A percentile compares a stretch with the other conserved stretches of the same genome.
Evolutionary conservation across 35 echinoderm and acorn worm species (phyloP).

Genomic region (Ptychodera flava): DNA sequence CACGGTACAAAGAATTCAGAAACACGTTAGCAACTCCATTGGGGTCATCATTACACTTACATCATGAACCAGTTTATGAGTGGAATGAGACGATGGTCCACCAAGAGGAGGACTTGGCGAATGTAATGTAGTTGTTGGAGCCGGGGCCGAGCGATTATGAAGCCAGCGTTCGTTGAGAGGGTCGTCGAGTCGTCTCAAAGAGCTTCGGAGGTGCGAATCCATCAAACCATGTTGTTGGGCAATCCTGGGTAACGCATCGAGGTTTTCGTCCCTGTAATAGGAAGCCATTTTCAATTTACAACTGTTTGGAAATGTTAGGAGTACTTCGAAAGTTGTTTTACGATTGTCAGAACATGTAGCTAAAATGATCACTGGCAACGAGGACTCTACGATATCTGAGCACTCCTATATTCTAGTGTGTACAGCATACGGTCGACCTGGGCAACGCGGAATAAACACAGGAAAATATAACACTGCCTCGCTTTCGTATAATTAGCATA

Average conservation of each 20-base stretch:
- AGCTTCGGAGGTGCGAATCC: background rate
- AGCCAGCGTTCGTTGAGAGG: constrained; percentile 72
- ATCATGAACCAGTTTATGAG: background rate
- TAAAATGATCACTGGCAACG: background rate
- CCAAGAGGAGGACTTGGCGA: background rate
- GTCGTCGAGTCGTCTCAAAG: constrained; percentile 31
- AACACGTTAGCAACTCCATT: too few relatives aligned
- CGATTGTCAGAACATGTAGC: too few relatives aligned
- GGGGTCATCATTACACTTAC: too few relatives aligned
- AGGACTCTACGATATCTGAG: too few relatives aligned
- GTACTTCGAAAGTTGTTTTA: too few relatives aligned
- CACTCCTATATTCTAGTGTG: constrained; percentile 7
- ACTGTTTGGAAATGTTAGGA: too few relatives aligned
- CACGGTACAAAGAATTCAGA: too few relatives aligned
- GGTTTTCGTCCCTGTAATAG: background rate
- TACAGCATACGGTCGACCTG: background rate
- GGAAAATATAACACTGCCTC: background rate
- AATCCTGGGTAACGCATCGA: constrained; percentile 1
- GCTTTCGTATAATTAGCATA: background rate
- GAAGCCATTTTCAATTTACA: background rate
- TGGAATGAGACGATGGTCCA: background rate
- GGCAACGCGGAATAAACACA: constrained; percentile 8
- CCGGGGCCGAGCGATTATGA: constrained; percentile 65
- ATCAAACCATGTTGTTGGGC: background rate
- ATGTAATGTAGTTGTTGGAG: background rate